Percentiles rank a stretch among this genome's conserved stretches.
Evolutionary conservation across 1,140 invertebrate species (phyloP).

Genomic region (Gryon sp.): DNA sequence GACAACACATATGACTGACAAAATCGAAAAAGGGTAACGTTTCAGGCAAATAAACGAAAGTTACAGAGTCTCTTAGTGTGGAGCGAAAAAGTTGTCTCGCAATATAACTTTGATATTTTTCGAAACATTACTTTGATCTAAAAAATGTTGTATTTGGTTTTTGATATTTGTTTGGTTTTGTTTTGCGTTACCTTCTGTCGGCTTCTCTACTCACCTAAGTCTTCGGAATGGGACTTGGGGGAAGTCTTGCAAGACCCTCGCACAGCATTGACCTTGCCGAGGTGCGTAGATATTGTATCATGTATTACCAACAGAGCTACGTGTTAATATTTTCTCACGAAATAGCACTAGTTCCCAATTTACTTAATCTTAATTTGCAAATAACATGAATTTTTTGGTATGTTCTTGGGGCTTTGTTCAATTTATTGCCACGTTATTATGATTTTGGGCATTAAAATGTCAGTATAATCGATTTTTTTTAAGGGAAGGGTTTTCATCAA

Average conservation of each 20-base stretch:
- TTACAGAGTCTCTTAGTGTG: slow-evolving; percentile 17
- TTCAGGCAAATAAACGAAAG: slow-evolving; percentile 38
- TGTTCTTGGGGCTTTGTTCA: slow-evolving; percentile 35
- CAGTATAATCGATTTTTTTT: no score
- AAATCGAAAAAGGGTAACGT: no score
- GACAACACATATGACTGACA: no score
- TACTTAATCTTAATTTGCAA: slow-evolving; percentile 76
- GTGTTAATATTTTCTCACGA: slow-evolving; percentile 81
- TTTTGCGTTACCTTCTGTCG: slow-evolving; percentile 77
- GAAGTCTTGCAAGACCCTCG: slow-evolving; percentile 80
- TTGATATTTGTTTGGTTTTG: slow-evolving; percentile 66
- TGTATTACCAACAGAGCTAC: slow-evolving; percentile 81
- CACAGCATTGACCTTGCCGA: slow-evolving; percentile 80
- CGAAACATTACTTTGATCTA: slow-evolving; percentile 24
- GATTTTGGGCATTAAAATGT: no score
- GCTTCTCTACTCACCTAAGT: slow-evolving; percentile 79
- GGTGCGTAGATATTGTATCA: slow-evolving; percentile 81
- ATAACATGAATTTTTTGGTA: slow-evolving; percentile 65
- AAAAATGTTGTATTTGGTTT: slow-evolving; percentile 68
- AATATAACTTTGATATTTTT: background rate
- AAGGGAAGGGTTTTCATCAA: no score
- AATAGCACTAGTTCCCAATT: slow-evolving; percentile 78
- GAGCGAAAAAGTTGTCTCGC: slow-evolving; percentile 25
- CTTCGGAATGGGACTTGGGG: slow-evolving; percentile 79
- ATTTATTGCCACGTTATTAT: background rate